A percentile compares a stretch with the other conserved stretches of the same genome.
These are phyloP conservation scores for Hyla sarda DNA, from an alignment of 2,113 vertebrate species.

Conservation along the genomic window DNA sequence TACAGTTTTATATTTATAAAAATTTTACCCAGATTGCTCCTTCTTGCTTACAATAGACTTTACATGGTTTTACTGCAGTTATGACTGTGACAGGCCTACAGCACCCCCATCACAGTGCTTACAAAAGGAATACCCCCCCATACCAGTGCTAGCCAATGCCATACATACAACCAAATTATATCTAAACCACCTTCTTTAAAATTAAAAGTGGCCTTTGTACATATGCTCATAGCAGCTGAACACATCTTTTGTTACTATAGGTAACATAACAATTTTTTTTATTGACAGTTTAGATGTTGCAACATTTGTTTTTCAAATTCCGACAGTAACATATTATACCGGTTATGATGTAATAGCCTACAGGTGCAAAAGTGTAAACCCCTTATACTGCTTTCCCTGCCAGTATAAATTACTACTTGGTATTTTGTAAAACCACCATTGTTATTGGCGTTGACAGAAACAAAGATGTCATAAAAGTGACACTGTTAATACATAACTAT, in stretches of 20 bases:
- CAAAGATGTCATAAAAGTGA: background rate
- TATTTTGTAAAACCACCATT: background rate
- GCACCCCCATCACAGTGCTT: background rate
- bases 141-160: no score
- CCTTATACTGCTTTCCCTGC: background rate
- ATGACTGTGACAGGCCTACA: background rate
- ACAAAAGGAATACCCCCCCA: no score
- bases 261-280: no score
- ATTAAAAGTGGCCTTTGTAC: background rate
- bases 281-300: no score
- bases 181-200: no score
- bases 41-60: background rate
- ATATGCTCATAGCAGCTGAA: background rate
- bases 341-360: background rate
- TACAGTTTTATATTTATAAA: no score
- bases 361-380: background rate
- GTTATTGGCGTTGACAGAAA: background rate
- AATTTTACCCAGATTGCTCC: background rate
- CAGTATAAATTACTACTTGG: background rate
- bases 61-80: background rate
- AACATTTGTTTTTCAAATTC: no score
- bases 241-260: background rate
- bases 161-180: no score
- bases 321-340: no score
- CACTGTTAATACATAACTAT: background rate